A percentile compares a stretch with the other conserved stretches of the same genome.
Evolutionary conservation across 1,140 invertebrate species (phyloP).

Genomic region (Hyphantria cunea): DNA sequence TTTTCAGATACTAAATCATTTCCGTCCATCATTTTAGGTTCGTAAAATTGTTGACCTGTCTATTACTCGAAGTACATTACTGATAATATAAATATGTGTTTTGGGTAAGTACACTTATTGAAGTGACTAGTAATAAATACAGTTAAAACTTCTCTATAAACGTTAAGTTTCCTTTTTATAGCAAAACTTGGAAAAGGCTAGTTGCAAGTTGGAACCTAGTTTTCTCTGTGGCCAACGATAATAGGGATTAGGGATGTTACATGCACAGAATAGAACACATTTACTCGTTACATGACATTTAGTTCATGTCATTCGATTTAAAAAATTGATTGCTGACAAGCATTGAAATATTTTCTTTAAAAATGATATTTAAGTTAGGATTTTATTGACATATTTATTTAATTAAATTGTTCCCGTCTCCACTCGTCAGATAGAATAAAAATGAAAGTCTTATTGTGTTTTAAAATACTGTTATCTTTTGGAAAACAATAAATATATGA

Average conservation of each 20-base stretch:
- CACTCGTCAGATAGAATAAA: too few species aligned
- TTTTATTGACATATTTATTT: too few species aligned
- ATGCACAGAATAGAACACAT: too few species aligned
- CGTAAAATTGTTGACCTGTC: slow-evolving; percentile 18
- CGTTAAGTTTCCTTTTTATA: slow-evolving; percentile 16
- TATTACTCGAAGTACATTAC: slow-evolving; percentile 25
- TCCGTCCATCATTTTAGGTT: slow-evolving; percentile 81
- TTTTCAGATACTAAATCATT: slow-evolving; percentile 78
- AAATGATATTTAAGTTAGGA: too few species aligned
- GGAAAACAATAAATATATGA: too few species aligned
- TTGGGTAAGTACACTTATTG: slow-evolving; percentile 12
- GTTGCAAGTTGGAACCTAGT: slow-evolving; percentile 21
- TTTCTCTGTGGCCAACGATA: slow-evolving; percentile 16
- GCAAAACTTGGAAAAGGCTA: slow-evolving; percentile 22
- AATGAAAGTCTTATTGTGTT: too few species aligned
- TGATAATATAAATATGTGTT: slow-evolving; percentile 1
- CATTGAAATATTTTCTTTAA: too few species aligned
- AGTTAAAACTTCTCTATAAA: slow-evolving; percentile 23
- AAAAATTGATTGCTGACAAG: too few species aligned
- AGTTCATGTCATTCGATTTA: too few species aligned
- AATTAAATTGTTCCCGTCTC: too few species aligned
- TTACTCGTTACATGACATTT: background rate
- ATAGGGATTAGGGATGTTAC: slow-evolving; percentile 12
- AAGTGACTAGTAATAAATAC: slow-evolving; percentile 22
- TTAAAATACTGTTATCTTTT: too few species aligned